A percentile compares a stretch with the other conserved stretches of the same genome.
Evolutionary conservation across 2,888 invertebrate genomes (phyloP).

Genomic region (Siphlonurus alternatus): DNA sequence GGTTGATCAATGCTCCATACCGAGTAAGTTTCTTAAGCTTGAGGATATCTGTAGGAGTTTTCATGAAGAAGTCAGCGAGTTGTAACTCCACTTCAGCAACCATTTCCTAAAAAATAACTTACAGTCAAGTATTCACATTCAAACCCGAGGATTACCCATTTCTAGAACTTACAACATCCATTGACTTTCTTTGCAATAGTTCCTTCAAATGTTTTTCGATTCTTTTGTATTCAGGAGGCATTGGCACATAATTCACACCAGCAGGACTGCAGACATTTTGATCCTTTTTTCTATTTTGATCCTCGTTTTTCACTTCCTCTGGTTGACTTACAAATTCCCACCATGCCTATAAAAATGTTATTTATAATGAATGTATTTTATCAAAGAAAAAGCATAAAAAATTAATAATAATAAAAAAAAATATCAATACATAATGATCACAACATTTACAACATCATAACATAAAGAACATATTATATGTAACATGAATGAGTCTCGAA

Average conservation of each 20-base stretch:
- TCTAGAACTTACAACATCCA: background rate
- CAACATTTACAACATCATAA: too few relatives aligned
- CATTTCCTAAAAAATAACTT: background rate
- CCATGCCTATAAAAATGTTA: background rate
- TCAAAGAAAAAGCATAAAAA: too few relatives aligned
- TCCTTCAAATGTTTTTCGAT: background rate
- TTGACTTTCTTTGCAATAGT: background rate
- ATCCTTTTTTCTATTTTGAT: too few relatives aligned
- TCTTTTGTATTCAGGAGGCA: background rate
- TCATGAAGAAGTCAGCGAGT: background rate
- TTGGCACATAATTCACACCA: too few relatives aligned
- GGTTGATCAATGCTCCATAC: background rate
- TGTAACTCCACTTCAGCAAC: background rate
- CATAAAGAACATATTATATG: too few relatives aligned
- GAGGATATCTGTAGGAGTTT: background rate
- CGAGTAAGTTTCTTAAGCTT: background rate
- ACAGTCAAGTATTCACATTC: background rate
- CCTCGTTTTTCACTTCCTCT: background rate
- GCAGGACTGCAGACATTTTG: too few relatives aligned
- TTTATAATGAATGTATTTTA: background rate
- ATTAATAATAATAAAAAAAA: too few relatives aligned
- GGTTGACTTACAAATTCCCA: background rate
- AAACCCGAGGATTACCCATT: too few relatives aligned
- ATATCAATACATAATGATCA: too few relatives aligned
- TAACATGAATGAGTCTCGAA: too few relatives aligned